Evolutionary conservation across 2,888 invertebrate genomes (phyloP).

Genomic region (Cabera pusaria): DNA sequence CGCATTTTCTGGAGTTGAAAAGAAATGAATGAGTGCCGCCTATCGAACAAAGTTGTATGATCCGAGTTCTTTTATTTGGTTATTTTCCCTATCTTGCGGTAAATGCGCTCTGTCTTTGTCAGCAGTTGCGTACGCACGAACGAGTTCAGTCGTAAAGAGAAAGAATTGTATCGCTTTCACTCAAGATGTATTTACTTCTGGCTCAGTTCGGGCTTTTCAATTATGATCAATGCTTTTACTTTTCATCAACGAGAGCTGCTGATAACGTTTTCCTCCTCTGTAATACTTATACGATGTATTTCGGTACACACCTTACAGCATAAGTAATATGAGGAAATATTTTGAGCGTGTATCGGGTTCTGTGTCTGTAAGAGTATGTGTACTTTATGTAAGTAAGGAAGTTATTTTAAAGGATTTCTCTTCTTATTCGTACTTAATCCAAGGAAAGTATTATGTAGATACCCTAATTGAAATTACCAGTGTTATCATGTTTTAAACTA

Average conservation of each 20-base stretch:
- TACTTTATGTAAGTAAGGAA: too few species aligned
- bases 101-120: constrained; percentile 6
- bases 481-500: too few species aligned
- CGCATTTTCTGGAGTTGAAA: constrained; percentile 14
- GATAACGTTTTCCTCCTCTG: too few species aligned
- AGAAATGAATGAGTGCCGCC: constrained; percentile 16
- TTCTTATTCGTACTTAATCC: too few species aligned
- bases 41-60: constrained; percentile 17
- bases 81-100: constrained; percentile 17
- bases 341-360: too few species aligned
- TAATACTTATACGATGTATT: too few species aligned
- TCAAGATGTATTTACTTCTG: background rate
- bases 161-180: constrained; percentile 1
- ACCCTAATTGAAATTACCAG: too few species aligned
- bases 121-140: constrained; percentile 6
- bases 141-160: background rate
- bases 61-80: constrained; percentile 16
- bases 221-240: background rate
- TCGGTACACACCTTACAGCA: too few species aligned
- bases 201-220: background rate
- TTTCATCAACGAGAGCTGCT: too few species aligned
- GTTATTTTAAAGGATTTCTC: too few species aligned
- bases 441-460: constrained; percentile 5
- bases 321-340: too few species aligned
- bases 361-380: too few species aligned